Evolutionary conservation across 2,113 vertebrate genomes (phyloP), one percentile per base, ranked within the genome.

Genomic region (Stictonetta naevosa): DNA sequence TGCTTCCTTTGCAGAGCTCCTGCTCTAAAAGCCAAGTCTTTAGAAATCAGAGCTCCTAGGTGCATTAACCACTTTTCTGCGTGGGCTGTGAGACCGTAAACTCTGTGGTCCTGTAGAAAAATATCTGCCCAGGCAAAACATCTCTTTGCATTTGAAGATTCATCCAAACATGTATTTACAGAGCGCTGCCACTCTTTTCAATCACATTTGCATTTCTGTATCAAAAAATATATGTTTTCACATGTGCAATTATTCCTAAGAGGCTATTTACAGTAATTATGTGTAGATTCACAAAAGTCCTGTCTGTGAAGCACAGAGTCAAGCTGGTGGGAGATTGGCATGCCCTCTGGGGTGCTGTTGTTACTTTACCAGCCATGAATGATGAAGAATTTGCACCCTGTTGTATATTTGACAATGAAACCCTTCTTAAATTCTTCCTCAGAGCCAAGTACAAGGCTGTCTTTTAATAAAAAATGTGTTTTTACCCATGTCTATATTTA

Each of bases 401-500:
- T 97, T 96, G 81, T 95, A 73, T 90, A 83, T 94, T 95, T 91
- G 92, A 97, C 89, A 96, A 91, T 93, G 89, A 85, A 84, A 86
- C 72, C 90, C 56, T 96, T 95, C 92, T 96, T 52, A 93, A 91
- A 96, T 96, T 97, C 89, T 95, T 96, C 90, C 59, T 91, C 85
- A 83, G 85, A 90, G 96, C 96, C 91, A 97, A 97, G 96, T 95
- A 93, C 89, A 96, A 93, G 97, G 66, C 93, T 95, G 78, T 91
- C 85, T 96, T 93, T 94, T 94, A 94, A 96, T 94, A 97, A 95
- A 94, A 96, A 94, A 94, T 83, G 77, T 97, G 88, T 95, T 94
- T 96, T 97, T 95, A 97, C 94, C 97, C 92, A 62, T 96, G 92
- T 93, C 96, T 96, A 64, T 97, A 97, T 97, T 97, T 95, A 94